Conservation (phyloP, 2,113 vertebrate species). For the Romanogobio albipinnatus region DNA sequence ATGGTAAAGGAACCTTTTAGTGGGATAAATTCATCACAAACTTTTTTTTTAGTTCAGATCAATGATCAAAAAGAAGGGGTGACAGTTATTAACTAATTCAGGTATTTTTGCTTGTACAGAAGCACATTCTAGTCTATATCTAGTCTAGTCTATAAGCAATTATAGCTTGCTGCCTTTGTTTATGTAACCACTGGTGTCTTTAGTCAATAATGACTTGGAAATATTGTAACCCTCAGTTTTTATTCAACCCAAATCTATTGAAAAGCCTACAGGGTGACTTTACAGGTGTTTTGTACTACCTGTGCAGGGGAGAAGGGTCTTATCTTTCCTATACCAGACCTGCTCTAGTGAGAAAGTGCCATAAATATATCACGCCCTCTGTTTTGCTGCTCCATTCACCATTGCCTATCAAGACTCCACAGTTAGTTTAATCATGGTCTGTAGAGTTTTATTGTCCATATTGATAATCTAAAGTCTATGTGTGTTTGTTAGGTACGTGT, state of each 20-base stretch:
- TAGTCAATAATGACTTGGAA: constrained; percentile 2
- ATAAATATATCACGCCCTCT: constrained; percentile 20
- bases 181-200: background rate
- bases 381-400: constrained; percentile 15
- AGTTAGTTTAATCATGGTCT: constrained; percentile 15
- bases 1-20: no score
- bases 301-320: background rate
- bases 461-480: constrained; percentile 15
- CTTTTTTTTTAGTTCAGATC: no score
- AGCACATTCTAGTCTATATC: background rate
- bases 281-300: constrained; percentile 3
- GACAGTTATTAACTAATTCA: background rate
- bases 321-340: constrained; percentile 17
- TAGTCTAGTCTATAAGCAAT: background rate
- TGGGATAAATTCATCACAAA: no score
- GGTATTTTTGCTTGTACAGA: background rate
- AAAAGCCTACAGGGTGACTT: constrained; percentile 3
- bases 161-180: background rate
- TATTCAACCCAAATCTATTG: background rate
- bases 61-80: no score
- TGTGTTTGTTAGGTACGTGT: background rate
- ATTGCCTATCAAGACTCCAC: background rate
- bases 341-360: background rate
- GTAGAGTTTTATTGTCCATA: background rate
- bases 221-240: background rate